Conservation (phyloP, 2,113 vertebrate genomes). For the Semicossyphus pulcher region DNA sequence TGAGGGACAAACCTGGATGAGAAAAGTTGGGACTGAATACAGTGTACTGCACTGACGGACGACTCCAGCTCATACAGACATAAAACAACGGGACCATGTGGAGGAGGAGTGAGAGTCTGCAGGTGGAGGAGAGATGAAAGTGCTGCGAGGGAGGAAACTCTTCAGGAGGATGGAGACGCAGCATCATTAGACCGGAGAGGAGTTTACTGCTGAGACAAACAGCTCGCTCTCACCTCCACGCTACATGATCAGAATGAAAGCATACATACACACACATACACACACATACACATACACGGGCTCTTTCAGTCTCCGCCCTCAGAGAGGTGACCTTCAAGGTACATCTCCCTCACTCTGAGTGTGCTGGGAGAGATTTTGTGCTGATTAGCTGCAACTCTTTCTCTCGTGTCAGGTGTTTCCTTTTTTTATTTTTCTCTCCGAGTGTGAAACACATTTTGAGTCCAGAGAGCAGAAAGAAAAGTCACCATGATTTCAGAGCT, state of each 20-base stretch:
- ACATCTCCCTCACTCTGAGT: slow-evolving; percentile 29
- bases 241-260: slow-evolving; percentile 51
- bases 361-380: slow-evolving; percentile 26
- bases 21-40: neutral
- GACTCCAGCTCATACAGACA: neutral
- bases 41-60: neutral
- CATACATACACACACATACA: neutral
- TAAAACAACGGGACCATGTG: neutral
- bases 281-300: slow-evolving; percentile 12
- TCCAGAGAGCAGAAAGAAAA: slow-evolving; percentile 26
- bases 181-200: slow-evolving; percentile 13
- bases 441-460: too few species aligned
- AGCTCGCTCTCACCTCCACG: slow-evolving; percentile 31
- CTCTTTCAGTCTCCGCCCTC: slow-evolving; percentile 11
- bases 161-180: slow-evolving; percentile 14
- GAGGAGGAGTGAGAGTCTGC: neutral
- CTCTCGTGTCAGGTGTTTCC: slow-evolving; percentile 17
- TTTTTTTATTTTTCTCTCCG: too few species aligned
- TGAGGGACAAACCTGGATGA: slow-evolving; percentile 55
- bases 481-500: neutral
- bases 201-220: slow-evolving; percentile 57
- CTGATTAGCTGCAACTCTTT: slow-evolving; percentile 47
- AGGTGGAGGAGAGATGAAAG: neutral
- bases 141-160: slow-evolving; percentile 17
- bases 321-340: slow-evolving; percentile 60